Evolutionary conservation across 2,113 vertebrate genomes (phyloP), one percentile per base, ranked within the genome.

Genomic region (Aptenodytes forsteri): DNA sequence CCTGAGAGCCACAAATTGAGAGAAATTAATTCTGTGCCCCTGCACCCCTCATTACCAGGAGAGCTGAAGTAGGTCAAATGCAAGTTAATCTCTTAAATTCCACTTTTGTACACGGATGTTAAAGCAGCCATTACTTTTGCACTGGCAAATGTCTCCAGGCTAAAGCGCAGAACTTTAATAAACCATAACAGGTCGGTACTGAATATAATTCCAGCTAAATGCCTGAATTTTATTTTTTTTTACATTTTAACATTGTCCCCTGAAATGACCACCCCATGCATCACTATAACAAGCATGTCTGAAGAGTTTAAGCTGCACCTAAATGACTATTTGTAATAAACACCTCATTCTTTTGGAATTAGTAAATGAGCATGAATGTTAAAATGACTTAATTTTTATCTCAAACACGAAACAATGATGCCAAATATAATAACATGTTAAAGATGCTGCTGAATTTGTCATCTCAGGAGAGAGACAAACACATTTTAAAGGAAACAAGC

Each of bases 81-180:
- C 98, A 98, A 98, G 98, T 98, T 99, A 99, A 98, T 99, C 98
- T 98, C 98, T 97, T 98, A 97, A 98, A 98, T 98, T 98, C 98
- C 98, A 98, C 97, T 98, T 98, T 91, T 97, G 97, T 98, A 97
- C 98, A 97, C 15, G 92, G 97, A 98, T 97, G 96, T 98, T 97
- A 98, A 98, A 90, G 91, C 93, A 97, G 95, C 80, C 97, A 95
- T 98, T 97, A 89, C 91, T 95, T 97, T 94, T 80, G 91, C 95
- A 93, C 94, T 40, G 67, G 96, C 92, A 97, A 98, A 98, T 87
- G 90, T 97, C 97, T 97, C 93, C 89, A 97, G 97, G 97, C 94
- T 95, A 96, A 97, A 95, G 89, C 80, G 55, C 67, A 88, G 95
- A 96, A 98, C 95, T 98, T 97, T 95, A 98, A 98, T 97, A 98